Conservation (phyloP, 2,113 vertebrate genomes). For the Anthoscopus minutus region DNA sequence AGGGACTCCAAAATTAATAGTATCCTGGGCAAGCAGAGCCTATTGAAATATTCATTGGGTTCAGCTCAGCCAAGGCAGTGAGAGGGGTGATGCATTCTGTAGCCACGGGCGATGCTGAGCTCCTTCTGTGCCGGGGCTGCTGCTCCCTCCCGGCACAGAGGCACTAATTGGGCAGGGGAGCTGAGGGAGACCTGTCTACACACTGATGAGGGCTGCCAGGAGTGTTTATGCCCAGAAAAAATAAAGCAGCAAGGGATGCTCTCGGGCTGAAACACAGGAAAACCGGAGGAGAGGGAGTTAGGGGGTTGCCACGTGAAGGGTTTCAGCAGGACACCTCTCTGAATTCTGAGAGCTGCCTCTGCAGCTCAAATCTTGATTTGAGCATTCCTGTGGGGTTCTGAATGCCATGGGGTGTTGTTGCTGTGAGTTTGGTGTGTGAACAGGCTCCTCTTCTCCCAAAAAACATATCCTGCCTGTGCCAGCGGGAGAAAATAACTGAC, state of each 20-base stretch:
- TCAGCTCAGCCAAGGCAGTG: neutral
- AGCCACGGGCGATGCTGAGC: neutral
- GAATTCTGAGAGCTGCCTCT: neutral
- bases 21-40: conserved; percentile 21
- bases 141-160: neutral
- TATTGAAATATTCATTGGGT: conserved; percentile 49
- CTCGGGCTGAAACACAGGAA: neutral
- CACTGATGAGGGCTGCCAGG: neutral
- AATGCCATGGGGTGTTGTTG: accelerated
- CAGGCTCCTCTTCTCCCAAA: neutral
- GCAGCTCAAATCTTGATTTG: neutral
- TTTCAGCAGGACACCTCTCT: neutral
- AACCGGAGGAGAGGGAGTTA: neutral
- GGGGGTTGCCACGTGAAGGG: neutral
- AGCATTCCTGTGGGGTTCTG: neutral
- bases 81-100: neutral
- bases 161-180: neutral
- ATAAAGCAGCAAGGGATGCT: neutral
- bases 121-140: neutral
- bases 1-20: conserved; percentile 56
- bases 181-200: neutral
- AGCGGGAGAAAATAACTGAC: neutral
- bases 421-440: neutral
- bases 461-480: accelerated
- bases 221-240: neutral